Conservation (phyloP, 2,113 vertebrate species). For the Hirundichthys speculiger region DNA sequence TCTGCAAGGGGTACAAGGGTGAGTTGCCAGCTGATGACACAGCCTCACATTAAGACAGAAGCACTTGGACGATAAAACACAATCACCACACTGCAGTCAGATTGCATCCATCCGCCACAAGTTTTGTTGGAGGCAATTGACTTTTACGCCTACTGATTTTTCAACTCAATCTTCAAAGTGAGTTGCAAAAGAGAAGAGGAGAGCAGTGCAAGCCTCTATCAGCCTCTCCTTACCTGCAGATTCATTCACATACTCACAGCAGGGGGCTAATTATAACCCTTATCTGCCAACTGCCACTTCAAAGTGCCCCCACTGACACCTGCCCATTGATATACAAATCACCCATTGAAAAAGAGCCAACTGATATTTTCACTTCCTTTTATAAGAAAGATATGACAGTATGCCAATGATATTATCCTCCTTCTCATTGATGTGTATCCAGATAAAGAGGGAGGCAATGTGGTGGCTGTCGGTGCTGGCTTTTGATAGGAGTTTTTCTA, state of each 20-base stretch:
- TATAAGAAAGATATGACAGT: constrained; percentile 40
- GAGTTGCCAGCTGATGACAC: constrained; percentile 60
- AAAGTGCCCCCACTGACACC: constrained; percentile 52
- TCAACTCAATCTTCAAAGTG: constrained; percentile 49
- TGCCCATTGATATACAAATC: constrained; percentile 71
- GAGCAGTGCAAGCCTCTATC: constrained; percentile 19
- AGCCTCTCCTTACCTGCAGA: constrained; percentile 51
- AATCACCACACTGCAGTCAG: constrained; percentile 45
- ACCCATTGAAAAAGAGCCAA: constrained; percentile 47
- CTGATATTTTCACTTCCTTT: constrained; percentile 52
- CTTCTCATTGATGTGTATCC: constrained; percentile 64
- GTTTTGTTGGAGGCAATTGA: constrained; percentile 55
- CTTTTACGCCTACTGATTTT: constrained; percentile 63
- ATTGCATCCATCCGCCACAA: constrained; percentile 44
- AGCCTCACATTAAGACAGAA: constrained; percentile 48
- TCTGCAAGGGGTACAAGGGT: constrained; percentile 48
- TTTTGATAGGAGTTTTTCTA: constrained; percentile 68
- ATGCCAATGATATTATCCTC: constrained; percentile 66
- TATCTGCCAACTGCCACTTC: constrained; percentile 58
- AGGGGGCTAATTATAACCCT: constrained; percentile 64
- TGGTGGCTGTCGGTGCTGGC: constrained; percentile 52
- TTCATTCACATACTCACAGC: constrained; percentile 38
- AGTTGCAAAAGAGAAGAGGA: constrained; percentile 24
- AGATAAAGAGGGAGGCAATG: constrained; percentile 67
- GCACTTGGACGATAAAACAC: constrained; percentile 58